Percentiles rank a stretch among this genome's conserved stretches.
phyloP scores from a whole-genome alignment of 2,888 invertebrate genomes.

The Spisula solida region DNA sequence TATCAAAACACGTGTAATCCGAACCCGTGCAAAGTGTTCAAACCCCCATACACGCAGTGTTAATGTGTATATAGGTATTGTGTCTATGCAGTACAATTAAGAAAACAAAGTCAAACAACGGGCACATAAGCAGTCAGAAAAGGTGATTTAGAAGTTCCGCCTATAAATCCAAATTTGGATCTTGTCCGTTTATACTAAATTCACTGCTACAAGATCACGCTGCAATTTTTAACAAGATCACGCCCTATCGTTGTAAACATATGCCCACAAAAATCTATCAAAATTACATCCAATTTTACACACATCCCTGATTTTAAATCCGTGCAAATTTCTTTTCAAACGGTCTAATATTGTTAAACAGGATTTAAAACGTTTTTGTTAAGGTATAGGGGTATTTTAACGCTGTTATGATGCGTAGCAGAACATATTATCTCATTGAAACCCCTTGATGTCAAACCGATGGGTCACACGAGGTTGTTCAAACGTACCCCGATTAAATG shows the following conservation, averaged over 20 bases:
- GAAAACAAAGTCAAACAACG: neutral
- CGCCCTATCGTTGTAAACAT: neutral
- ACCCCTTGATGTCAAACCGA: neutral
- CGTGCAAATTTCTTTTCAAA: conserved; percentile 20
- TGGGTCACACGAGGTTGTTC: conserved; percentile 21
- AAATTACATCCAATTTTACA: conserved; percentile 25
- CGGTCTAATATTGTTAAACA: neutral
- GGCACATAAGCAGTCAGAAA: neutral
- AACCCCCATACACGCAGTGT: too few relatives aligned
- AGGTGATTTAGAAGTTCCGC: neutral
- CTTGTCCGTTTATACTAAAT: neutral
- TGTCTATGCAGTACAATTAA: neutral
- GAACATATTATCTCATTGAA: neutral
- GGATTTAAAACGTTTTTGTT: conserved; percentile 18
- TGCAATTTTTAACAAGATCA: neutral
- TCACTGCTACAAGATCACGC: neutral
- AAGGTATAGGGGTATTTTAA: conserved; percentile 16
- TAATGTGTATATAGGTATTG: neutral
- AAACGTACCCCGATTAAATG: neutral
- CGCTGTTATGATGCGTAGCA: conserved; percentile 45
- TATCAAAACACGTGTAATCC: neutral
- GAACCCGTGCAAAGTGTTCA: neutral
- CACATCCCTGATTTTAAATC: conserved; percentile 27
- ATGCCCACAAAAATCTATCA: neutral
- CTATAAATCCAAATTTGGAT: neutral